Percentiles rank a stretch among this genome's conserved stretches.
Conservation (phyloP, 2,797 vertebrate species). For the Acestrorhynchus altus region DNA sequence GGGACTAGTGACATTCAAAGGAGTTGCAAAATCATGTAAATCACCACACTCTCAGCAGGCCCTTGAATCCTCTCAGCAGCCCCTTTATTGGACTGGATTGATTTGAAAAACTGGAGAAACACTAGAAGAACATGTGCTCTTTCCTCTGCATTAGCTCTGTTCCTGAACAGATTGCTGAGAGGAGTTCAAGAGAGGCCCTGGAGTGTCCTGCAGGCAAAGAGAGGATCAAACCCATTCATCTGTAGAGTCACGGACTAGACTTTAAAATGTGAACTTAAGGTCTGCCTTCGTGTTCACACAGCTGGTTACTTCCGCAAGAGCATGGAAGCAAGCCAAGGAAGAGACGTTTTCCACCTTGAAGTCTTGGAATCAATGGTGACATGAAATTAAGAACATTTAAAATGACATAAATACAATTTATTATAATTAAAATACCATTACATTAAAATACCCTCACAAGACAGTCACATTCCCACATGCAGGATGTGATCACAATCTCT, state of each 20-base stretch:
- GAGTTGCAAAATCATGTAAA: background rate
- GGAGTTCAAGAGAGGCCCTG: background rate
- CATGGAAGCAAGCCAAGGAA: no score
- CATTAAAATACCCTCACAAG: no score
- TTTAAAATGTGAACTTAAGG: background rate
- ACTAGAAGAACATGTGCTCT: background rate
- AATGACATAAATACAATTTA: no score
- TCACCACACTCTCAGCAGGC: background rate
- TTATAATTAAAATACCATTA: background rate
- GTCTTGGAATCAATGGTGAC: no score
- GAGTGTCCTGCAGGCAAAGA: background rate
- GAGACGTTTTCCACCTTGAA: no score
- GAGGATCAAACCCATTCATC: conserved; percentile 6
- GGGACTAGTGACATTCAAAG: no score
- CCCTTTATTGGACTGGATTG: background rate
- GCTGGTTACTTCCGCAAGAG: no score
- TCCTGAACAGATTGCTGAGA: conserved; percentile 65
- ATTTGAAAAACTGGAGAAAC: background rate
- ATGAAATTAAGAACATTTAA: no score
- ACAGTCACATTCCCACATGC: background rate
- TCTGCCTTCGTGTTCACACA: conserved; percentile 1
- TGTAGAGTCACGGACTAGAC: conserved; percentile 4
- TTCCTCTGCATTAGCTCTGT: conserved; percentile 24
- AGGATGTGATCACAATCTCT: background rate
- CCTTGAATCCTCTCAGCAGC: background rate